Evolutionary conservation across 2,797 vertebrate genomes (phyloP).

Genomic region (Spondyliosoma cantharus): DNA sequence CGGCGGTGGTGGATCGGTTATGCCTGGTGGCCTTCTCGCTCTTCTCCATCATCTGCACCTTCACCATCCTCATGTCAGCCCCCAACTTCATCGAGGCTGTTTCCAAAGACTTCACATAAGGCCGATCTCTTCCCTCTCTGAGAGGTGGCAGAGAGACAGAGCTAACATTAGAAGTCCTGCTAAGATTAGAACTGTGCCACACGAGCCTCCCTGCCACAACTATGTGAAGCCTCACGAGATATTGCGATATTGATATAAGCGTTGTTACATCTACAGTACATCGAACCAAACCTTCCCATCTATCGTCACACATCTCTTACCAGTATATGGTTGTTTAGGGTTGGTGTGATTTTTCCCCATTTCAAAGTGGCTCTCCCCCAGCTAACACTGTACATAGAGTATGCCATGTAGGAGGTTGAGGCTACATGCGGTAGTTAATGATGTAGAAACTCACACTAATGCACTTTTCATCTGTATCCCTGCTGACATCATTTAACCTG

Average conservation of each 20-base stretch:
- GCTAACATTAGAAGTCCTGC: constrained; percentile 30
- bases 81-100: constrained; percentile 94
- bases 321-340: constrained; percentile 27
- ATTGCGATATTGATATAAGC: constrained; percentile 22
- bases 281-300: constrained; percentile 27
- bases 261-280: constrained; percentile 29
- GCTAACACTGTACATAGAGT: constrained; percentile 20
- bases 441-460: constrained; percentile 63
- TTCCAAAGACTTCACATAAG: constrained; percentile 92
- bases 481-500: constrained; percentile 42
- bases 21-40: constrained; percentile 93
- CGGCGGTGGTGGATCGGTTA: constrained; percentile 91
- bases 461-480: constrained; percentile 50
- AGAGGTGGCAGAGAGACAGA: constrained; percentile 9
- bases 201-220: constrained; percentile 39
- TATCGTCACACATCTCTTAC: constrained; percentile 43
- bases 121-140: neutral
- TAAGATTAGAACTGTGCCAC: constrained; percentile 39
- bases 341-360: constrained; percentile 34
- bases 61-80: constrained; percentile 93
- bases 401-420: constrained; percentile 11
- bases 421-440: constrained; percentile 51
- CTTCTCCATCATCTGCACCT: constrained; percentile 93
- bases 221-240: constrained; percentile 37
- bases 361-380: constrained; percentile 32